These are phyloP conservation scores for Hymenopus coronatus DNA, from an alignment of 2,888 invertebrate species.

Conservation along the genomic window DNA sequence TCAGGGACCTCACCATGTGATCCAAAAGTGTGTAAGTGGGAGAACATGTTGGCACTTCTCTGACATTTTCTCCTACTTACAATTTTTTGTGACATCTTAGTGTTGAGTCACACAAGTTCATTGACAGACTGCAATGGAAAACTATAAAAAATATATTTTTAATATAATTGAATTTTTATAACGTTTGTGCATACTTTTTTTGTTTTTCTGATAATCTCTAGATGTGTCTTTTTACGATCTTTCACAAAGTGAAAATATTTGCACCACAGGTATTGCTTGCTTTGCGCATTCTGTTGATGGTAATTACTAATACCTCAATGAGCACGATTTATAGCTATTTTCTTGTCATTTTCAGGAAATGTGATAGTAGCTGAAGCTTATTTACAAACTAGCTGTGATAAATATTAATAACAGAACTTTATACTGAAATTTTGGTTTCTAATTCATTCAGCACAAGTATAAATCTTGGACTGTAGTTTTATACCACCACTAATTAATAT, in stretches of 20 bases:
- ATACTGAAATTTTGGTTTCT: background rate
- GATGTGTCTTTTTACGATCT: background rate
- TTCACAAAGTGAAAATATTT: background rate
- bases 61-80: background rate
- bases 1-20: slow-evolving; percentile 66
- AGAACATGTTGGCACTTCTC: background rate
- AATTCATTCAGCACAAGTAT: background rate
- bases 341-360: background rate
- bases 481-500: background rate
- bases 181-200: background rate
- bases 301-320: background rate
- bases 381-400: background rate
- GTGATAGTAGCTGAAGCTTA: background rate
- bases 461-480: background rate
- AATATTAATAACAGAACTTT: background rate
- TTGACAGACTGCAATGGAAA: background rate
- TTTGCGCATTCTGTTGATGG: background rate
- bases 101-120: background rate
- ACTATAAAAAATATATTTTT: background rate
- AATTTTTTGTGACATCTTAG: background rate
- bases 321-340: background rate
- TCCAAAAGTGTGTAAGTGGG: slow-evolving; percentile 29
- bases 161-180: background rate
- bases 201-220: background rate
- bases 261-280: background rate